Conservation (phyloP, 2,113 vertebrate genomes). For the Origma solitaria region DNA sequence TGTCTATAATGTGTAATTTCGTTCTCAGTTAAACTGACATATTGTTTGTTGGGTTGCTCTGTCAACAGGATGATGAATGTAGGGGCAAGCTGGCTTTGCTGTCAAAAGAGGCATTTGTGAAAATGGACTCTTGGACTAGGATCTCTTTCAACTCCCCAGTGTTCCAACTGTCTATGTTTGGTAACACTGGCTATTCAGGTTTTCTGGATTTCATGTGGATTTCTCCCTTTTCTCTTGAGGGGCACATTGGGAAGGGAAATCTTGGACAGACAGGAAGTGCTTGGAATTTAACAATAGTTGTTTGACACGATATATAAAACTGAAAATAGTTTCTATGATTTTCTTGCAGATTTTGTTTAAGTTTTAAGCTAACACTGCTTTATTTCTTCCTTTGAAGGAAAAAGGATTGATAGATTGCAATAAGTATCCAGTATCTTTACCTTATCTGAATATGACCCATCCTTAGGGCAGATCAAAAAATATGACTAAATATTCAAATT, state of each 20-base stretch:
- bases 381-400: background rate
- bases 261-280: background rate
- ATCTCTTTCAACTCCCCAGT: background rate
- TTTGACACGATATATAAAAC: background rate
- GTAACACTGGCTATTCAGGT: background rate
- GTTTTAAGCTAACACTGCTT: background rate
- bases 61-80: background rate
- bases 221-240: background rate
- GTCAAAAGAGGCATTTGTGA: background rate
- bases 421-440: background rate
- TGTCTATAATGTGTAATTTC: background rate
- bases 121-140: background rate
- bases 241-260: background rate
- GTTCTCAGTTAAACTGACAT: background rate
- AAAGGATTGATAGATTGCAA: background rate
- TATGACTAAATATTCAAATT: background rate
- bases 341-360: background rate
- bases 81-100: background rate
- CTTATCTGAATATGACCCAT: background rate
- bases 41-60: background rate
- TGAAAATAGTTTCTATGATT: background rate
- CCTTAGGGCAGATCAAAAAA: background rate
- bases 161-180: background rate
- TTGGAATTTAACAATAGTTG: background rate
- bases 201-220: background rate